Evolutionary conservation across 2,797 vertebrate species (phyloP), one percentile per base, ranked within the genome.

Genomic region (Malacoraja senta): DNA sequence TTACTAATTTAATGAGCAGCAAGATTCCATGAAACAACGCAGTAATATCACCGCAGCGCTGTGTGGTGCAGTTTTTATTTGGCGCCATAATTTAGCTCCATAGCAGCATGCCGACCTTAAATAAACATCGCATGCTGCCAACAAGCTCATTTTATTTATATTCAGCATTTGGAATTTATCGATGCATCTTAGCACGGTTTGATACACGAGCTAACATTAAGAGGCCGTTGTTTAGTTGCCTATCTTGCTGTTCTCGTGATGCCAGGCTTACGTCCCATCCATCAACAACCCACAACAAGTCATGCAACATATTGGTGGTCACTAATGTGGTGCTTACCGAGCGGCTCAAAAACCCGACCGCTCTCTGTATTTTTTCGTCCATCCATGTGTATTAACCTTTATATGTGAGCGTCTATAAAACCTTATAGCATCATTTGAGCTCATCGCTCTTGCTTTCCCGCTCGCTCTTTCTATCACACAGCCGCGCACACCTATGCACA

Each of bases 51-150:
- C 72, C n/a, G 38, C 90, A 76, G 17, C 90, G 10, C 68, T 53
- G 72, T 3, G 44, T n/a, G 72, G 76, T 76, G 68, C 17, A 76
- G 72, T 58, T 92, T 92, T 53, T 26, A 71, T 72, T 92, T 29
- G 90, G 90, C 44, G 90, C 90, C 90, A 74, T 92, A 58, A 53
- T 76, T 38, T 26, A 76, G 71, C 13, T 29, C 84, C 90, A 74
- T 72, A 38, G 35, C 44, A 92, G 53, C 90, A 76, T 15, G 76
- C 35, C 13, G 24, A n/a, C 12, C 24, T 72, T n/a, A 53, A 53
- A 44, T 92, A 76, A 72, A 76, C 44, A 74, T 74, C 71, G 53
- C 35, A 26, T 13, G 71, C 13, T 74, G 68, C 35, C 35, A 76
- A 8, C 63, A 1, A 65, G 1, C n/a, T 68, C 84, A 88, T 68